phyloP scores from a whole-genome alignment of 2,888 invertebrate species.

The Tupiocoris notatus region DNA sequence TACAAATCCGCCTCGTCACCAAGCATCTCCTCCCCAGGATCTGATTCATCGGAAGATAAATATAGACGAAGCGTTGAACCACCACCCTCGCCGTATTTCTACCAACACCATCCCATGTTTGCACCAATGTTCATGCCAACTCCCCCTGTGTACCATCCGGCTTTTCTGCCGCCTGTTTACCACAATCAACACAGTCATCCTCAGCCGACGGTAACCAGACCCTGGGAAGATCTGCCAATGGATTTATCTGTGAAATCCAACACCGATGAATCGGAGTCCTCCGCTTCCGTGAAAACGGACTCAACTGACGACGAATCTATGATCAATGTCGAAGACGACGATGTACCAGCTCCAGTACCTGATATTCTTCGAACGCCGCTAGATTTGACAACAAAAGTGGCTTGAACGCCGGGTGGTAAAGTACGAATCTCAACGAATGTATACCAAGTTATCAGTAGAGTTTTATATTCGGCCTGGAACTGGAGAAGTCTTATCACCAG shows the following conservation, averaged over 20 bases:
- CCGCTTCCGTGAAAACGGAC: constrained; percentile 37
- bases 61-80: constrained; percentile 34
- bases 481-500: too few species aligned
- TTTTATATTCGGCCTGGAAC: too few species aligned
- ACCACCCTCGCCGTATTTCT: constrained; percentile 21
- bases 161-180: constrained; percentile 50
- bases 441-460: too few species aligned
- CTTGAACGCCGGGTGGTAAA: constrained; percentile 19
- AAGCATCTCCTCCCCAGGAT: constrained; percentile 77
- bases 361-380: constrained; percentile 46
- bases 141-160: constrained; percentile 49
- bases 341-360: constrained; percentile 21
- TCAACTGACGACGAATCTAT: constrained; percentile 42
- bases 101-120: constrained; percentile 45
- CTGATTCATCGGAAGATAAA: constrained; percentile 69
- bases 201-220: constrained; percentile 39
- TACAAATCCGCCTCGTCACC: constrained; percentile 58
- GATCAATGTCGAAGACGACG: constrained; percentile 47
- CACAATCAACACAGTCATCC: not conserved
- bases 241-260: constrained; percentile 55
- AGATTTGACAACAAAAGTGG: constrained; percentile 49
- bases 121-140: constrained; percentile 43
- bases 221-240: constrained; percentile 55
- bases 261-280: constrained; percentile 43
- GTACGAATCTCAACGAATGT: too few species aligned